Percentiles rank a stretch among this genome's conserved stretches.
Conservation (phyloP, 1,140 invertebrate genomes). For the Formica selysi region DNA sequence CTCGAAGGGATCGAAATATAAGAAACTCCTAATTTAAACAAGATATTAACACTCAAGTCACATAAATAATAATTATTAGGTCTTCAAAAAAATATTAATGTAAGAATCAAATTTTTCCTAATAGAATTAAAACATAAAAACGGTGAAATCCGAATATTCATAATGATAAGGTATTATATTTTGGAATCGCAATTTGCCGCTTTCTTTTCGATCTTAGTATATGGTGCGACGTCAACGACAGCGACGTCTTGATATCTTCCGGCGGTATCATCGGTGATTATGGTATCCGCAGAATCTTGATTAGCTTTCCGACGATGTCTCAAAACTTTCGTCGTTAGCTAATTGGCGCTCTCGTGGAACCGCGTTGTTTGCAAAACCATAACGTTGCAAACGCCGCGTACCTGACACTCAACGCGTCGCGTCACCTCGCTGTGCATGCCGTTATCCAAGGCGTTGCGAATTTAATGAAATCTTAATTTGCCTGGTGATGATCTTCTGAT, state of each 20-base stretch:
- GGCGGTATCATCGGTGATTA: constrained; percentile 79
- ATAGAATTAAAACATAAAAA: not conserved
- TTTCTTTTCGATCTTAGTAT: constrained; percentile 7
- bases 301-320: constrained; percentile 81
- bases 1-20: not conserved
- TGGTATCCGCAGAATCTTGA: constrained; percentile 80
- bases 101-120: not conserved
- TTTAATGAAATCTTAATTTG: constrained; percentile 73
- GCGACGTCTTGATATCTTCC: constrained; percentile 47
- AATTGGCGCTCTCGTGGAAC: constrained; percentile 80
- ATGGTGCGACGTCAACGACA: not conserved
- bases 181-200: not conserved
- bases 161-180: not conserved
- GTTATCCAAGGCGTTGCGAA: constrained; percentile 48
- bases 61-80: not conserved
- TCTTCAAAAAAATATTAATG: not conserved
- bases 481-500: constrained; percentile 6
- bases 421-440: constrained; percentile 60
- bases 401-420: constrained; percentile 55
- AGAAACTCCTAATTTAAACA: not conserved
- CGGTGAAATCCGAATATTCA: not conserved
- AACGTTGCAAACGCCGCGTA: constrained; percentile 73
- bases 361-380: constrained; percentile 76
- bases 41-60: not conserved
- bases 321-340: constrained; percentile 83